A percentile compares a stretch with the other conserved stretches of the same genome.
Conservation (phyloP, 2,113 vertebrate species). For the Kryptolebias marmoratus region DNA sequence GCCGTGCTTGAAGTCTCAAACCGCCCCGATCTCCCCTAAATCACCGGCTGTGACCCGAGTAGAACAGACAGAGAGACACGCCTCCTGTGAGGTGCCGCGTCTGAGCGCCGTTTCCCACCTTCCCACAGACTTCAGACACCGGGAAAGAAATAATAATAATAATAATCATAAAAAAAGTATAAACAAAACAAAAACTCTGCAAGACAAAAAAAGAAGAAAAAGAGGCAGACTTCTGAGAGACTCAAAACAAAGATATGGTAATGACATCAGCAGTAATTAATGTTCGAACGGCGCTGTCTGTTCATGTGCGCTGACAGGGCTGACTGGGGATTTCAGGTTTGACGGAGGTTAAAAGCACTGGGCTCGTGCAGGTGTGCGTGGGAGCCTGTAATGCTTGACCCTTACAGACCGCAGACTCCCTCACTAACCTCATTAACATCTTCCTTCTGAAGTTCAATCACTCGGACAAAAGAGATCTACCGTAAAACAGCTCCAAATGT, state of each 20-base stretch:
- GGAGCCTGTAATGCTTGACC: slow-evolving; percentile 62
- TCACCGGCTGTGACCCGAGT: slow-evolving; percentile 66
- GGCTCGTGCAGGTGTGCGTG: slow-evolving; percentile 71
- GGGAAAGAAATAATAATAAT: slow-evolving; percentile 38
- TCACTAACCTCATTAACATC: slow-evolving; percentile 77
- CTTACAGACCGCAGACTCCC: slow-evolving; percentile 51
- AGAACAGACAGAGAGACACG: slow-evolving; percentile 76
- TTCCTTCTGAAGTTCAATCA: slow-evolving; percentile 73
- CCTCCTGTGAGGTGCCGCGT: slow-evolving; percentile 62
- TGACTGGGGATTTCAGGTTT: slow-evolving; percentile 36
- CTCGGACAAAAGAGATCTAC: slow-evolving; percentile 66
- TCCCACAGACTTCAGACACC: slow-evolving; percentile 49
- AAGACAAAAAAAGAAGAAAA: slow-evolving; percentile 49
- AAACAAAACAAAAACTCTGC: slow-evolving; percentile 54
- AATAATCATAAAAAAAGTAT: background rate
- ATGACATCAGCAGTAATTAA: slow-evolving; percentile 17
- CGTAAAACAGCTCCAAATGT: slow-evolving; percentile 56
- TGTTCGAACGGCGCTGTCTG: slow-evolving; percentile 6
- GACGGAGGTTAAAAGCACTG: slow-evolving; percentile 38
- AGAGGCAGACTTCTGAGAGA: slow-evolving; percentile 41
- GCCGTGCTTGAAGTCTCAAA: slow-evolving; percentile 66
- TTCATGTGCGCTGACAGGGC: slow-evolving; percentile 6
- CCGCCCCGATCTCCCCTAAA: slow-evolving; percentile 69
- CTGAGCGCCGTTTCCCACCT: slow-evolving; percentile 54
- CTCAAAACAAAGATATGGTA: slow-evolving; percentile 3